phyloP scores from a whole-genome alignment of 2,888 invertebrate genomes.

The Drosophila pseudotakahashii region DNA sequence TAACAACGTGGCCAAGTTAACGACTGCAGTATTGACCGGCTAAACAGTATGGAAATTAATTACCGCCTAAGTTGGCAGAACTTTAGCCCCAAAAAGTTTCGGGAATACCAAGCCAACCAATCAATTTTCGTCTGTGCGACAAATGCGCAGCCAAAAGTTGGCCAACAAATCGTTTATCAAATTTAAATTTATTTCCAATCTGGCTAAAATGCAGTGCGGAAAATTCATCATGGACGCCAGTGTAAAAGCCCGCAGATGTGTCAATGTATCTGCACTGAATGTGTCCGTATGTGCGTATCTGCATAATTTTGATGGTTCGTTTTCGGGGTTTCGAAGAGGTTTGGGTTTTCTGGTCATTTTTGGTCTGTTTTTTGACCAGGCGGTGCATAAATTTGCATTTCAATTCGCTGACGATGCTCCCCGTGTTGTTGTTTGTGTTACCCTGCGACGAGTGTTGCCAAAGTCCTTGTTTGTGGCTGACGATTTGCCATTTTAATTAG shows the following conservation, averaged over 20 bases:
- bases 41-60: constrained; percentile 59
- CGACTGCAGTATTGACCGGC: constrained; percentile 47
- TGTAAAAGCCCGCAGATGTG: constrained; percentile 43
- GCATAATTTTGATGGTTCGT: constrained; percentile 68
- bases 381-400: constrained; percentile 73
- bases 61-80: constrained; percentile 26
- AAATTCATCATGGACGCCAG: constrained; percentile 56
- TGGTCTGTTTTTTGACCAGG: constrained; percentile 51
- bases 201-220: constrained; percentile 37
- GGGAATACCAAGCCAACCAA: constrained; percentile 29
- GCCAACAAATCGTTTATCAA: constrained; percentile 69
- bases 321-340: constrained; percentile 41
- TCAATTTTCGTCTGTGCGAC: constrained; percentile 50
- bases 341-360: constrained; percentile 47
- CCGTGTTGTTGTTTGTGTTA: constrained; percentile 23
- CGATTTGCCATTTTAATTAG: constrained; percentile 77
- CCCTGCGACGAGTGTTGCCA: constrained; percentile 38
- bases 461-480: constrained; percentile 45
- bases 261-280: constrained; percentile 21
- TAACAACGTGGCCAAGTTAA: constrained; percentile 40
- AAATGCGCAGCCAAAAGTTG: constrained; percentile 47
- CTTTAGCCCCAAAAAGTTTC: constrained; percentile 6
- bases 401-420: constrained; percentile 43
- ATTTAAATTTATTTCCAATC: constrained; percentile 68
- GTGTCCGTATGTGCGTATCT: constrained; percentile 37